Evolutionary conservation across 2,888 invertebrate species (phyloP), one percentile per base, ranked within the genome.

Genomic region (Chloroclysta siterata): DNA sequence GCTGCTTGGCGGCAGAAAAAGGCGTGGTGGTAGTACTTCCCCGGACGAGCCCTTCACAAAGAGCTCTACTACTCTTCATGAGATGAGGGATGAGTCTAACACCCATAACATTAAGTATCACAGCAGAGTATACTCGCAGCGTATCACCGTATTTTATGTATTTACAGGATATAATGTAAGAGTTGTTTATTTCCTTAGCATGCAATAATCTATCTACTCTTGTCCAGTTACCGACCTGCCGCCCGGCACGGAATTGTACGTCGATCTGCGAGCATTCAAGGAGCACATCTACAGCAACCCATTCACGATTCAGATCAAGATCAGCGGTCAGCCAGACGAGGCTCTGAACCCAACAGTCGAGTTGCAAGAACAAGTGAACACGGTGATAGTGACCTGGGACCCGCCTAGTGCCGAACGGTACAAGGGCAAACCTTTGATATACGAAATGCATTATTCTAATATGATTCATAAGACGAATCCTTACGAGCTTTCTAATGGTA

Each of bases 371-470:
- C 91, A 93, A 2, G 88, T 94, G 0, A 95, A 95, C 0, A 86
- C 95, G 0, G 95, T 96, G 0, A 94, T 94, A 70, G 76, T 97
- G 14, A 88, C 86, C 8, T 97, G 97, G 97, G 87, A 93, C 13
- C 90, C 94, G 8, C 95, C 96, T 0, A 91, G 91, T 22, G 93
- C 93, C 44, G 85, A 89, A 0, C 85, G 94, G n/a, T 95, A 90
- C 53, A 84, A 83, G 68, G 80, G 79, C 29, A 84, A 83, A 55
- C 79, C 84, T 10, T 44, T 90, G n/a, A 74, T 88, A 5, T 97
- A 97, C 79, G 96, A 95, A 17, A 92, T 97, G 47, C 95, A 96
- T 81, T 97, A 96, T 75, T 95, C 95, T 78, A 72, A 93, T 89
- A 76, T 84, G 53, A 76, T 83, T 55, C 81, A 78, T 22, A 79